phyloP scores from a whole-genome alignment of 1,140 invertebrate species.

The Triops longicaudatus region DNA sequence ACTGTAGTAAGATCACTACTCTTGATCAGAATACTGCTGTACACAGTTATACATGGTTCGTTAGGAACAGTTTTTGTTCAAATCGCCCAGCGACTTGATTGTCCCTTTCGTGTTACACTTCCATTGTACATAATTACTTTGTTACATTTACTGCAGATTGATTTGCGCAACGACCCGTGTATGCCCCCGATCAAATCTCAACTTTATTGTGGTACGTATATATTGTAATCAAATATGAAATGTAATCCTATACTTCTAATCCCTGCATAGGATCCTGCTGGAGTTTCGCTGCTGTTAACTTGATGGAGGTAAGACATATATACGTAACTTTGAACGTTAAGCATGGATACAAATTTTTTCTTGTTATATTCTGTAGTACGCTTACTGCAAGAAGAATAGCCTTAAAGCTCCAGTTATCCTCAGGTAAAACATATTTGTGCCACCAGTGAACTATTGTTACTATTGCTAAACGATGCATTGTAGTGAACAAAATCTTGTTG shows the following conservation, averaged over 20 bases:
- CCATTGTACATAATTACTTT: too few species aligned
- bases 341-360: too few species aligned
- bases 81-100: too few species aligned
- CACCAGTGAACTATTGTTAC: too few species aligned
- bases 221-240: too few species aligned
- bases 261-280: conserved; percentile 35
- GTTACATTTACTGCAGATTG: conserved; percentile 32
- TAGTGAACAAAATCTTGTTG: conserved; percentile 23
- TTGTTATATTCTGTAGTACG: conserved; percentile 28
- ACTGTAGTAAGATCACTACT: too few species aligned
- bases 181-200: conserved; percentile 44
- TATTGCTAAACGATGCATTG: background rate
- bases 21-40: too few species aligned
- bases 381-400: conserved; percentile 30
- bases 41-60: too few species aligned
- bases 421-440: background rate
- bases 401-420: conserved; percentile 27
- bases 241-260: too few species aligned
- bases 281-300: conserved; percentile 36
- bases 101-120: too few species aligned
- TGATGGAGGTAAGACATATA: conserved; percentile 26
- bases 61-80: too few species aligned
- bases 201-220: conserved; percentile 36
- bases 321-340: background rate
- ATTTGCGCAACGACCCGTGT: conserved; percentile 40